Evolutionary conservation across 2,888 invertebrate genomes (phyloP).

Genomic region (Osmoderma eremita): DNA sequence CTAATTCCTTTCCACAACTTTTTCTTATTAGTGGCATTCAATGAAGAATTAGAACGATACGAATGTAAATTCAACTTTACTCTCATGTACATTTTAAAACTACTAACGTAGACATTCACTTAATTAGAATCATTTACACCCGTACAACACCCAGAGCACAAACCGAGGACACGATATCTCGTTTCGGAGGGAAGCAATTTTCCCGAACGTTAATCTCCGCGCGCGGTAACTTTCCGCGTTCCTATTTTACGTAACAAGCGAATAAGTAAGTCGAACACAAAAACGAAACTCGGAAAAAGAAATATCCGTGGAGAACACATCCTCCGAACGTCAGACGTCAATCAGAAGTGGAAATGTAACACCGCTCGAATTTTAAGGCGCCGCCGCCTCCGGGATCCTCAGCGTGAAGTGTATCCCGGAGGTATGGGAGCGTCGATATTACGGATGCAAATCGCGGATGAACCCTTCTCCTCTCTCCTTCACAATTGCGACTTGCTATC

Average conservation of each 20-base stretch:
- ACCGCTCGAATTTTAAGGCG: conserved; percentile 25
- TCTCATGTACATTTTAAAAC: too few relatives aligned
- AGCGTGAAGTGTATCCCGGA: neutral
- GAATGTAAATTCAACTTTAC: too few relatives aligned
- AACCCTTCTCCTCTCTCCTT: conserved; percentile 24
- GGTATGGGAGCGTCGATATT: conserved; percentile 8
- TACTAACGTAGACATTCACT: too few relatives aligned
- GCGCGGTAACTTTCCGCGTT: neutral
- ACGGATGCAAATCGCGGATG: conserved; percentile 31
- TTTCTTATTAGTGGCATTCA: too few relatives aligned
- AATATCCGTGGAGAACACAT: conserved; percentile 1
- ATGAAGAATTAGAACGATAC: too few relatives aligned
- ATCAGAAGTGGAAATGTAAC: conserved; percentile 28
- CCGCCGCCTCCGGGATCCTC: neutral
- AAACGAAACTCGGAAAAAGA: conserved; percentile 6
- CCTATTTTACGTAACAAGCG: conserved; percentile 12
- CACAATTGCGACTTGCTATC: conserved; percentile 35
- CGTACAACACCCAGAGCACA: too few relatives aligned
- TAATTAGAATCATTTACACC: too few relatives aligned
- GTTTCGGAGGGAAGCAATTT: too few relatives aligned
- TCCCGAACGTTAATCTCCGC: neutral
- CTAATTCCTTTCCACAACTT: too few relatives aligned
- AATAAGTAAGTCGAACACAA: conserved; percentile 10
- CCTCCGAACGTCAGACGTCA: conserved; percentile 27
- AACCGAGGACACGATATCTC: too few relatives aligned